Evolutionary conservation across 2,113 vertebrate genomes (phyloP).

Genomic region (Sinocyclocheilus grahami): DNA sequence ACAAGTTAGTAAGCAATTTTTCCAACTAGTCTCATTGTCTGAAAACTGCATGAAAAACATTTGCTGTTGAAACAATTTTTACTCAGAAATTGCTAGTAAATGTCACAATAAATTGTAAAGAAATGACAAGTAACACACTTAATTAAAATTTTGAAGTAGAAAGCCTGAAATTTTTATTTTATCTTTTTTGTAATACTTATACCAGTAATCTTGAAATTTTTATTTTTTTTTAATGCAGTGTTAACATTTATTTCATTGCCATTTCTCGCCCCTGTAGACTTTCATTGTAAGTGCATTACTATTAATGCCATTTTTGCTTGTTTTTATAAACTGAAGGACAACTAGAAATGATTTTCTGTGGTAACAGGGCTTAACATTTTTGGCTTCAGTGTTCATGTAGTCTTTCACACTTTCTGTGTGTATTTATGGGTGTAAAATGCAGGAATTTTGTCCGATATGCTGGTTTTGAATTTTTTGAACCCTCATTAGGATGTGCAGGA

Average conservation of each 20-base stretch:
- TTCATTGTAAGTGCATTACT: not conserved
- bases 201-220: too few species aligned
- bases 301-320: not conserved
- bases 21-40: not conserved
- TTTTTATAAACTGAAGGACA: not conserved
- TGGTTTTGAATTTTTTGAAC: not conserved
- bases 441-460: not conserved
- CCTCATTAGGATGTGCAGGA: not conserved
- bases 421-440: not conserved
- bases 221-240: too few species aligned
- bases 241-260: not conserved
- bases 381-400: conserved; percentile 45
- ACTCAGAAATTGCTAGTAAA: too few species aligned
- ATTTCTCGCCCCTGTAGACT: not conserved
- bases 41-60: not conserved
- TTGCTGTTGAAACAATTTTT: too few species aligned
- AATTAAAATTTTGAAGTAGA: too few species aligned
- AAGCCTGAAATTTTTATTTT: too few species aligned
- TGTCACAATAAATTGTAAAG: too few species aligned
- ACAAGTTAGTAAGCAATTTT: not conserved
- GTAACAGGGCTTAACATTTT: not conserved
- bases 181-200: too few species aligned
- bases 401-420: conserved; percentile 29
- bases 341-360: not conserved
- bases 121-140: too few species aligned